phyloP scores from a whole-genome alignment of 1,140 invertebrate species.

The Trypoxylus dichotomus region DNA sequence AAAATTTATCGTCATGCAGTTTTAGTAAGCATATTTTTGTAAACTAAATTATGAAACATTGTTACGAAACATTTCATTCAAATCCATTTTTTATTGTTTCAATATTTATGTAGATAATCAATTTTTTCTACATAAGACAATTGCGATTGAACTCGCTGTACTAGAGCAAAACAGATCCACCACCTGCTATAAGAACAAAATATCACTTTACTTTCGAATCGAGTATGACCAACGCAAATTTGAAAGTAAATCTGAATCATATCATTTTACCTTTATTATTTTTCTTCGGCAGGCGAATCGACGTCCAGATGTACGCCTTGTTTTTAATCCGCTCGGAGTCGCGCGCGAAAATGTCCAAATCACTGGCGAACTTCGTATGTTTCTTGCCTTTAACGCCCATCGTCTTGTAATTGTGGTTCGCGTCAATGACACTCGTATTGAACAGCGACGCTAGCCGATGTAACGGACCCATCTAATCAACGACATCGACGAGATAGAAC shows the following conservation, averaged over 20 bases:
- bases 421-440: slow-evolving; percentile 33
- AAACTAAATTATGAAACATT: too few species aligned
- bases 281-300: slow-evolving; percentile 37
- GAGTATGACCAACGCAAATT: background rate
- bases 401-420: slow-evolving; percentile 32
- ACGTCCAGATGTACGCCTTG: slow-evolving; percentile 42
- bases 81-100: too few species aligned
- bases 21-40: too few species aligned
- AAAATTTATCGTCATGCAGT: too few species aligned
- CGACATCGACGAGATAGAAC: slow-evolving; percentile 11
- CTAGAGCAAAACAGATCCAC: background rate
- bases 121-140: too few species aligned
- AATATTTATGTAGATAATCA: too few species aligned
- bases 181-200: background rate
- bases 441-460: slow-evolving; percentile 36
- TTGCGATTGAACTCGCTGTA: too few species aligned
- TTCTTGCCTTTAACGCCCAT: slow-evolving; percentile 43
- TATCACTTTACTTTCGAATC: background rate
- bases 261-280: slow-evolving; percentile 31
- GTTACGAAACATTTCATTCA: too few species aligned
- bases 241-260: background rate
- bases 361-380: slow-evolving; percentile 37
- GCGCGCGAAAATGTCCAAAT: slow-evolving; percentile 40
- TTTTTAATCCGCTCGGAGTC: slow-evolving; percentile 38
- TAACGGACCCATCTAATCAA: slow-evolving; percentile 35